phyloP scores from a whole-genome alignment of 2,113 vertebrate genomes.

The Seriola rivoliana region DNA sequence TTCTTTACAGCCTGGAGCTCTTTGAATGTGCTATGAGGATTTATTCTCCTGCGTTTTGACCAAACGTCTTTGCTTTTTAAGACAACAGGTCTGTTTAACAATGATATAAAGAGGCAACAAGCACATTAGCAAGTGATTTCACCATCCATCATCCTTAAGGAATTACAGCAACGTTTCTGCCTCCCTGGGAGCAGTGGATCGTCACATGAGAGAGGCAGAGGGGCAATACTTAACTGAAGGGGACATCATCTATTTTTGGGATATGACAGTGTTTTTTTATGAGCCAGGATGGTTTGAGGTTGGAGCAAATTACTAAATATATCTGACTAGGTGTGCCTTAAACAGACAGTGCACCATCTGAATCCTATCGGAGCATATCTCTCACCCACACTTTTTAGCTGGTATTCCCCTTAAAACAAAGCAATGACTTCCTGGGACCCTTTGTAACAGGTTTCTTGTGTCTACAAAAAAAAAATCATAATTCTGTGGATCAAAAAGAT shows the following conservation, averaged over 20 bases:
- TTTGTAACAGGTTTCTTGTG: neutral
- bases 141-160: neutral
- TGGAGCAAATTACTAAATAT: constrained; percentile 64
- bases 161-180: neutral
- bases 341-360: constrained; percentile 24
- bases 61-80: constrained; percentile 17
- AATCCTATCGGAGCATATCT: constrained; percentile 16
- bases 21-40: neutral
- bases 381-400: neutral
- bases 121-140: neutral
- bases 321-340: constrained; percentile 35
- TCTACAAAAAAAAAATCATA: neutral
- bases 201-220: neutral
- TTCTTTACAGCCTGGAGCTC: neutral
- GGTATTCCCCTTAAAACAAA: neutral
- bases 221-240: constrained; percentile 27
- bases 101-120: neutral
- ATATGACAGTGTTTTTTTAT: constrained; percentile 51
- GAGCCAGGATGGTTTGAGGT: constrained; percentile 54
- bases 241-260: constrained; percentile 54
- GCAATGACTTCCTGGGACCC: neutral
- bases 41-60: constrained; percentile 13
- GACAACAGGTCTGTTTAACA: neutral
- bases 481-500: too few relatives aligned
- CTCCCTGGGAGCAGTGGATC: constrained; percentile 1